Base-by-base conservation (phyloP, 2,113 vertebrate genomes). In the Archilochus colubris region DNA sequence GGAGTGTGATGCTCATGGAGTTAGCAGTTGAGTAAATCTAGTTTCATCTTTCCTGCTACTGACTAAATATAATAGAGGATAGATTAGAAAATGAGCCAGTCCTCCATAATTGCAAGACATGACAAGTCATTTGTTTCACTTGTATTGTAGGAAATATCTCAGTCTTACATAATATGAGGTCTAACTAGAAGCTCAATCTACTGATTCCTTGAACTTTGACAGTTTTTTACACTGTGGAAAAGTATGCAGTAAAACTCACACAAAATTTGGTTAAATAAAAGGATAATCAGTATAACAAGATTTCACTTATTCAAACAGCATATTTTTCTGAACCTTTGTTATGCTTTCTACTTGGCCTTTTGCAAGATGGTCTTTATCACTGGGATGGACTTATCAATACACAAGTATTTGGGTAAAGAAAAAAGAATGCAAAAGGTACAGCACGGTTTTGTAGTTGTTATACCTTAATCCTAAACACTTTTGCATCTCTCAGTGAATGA, bases 391-490 rank as follows among this genome's bases (percentile, higher is more conserved):
- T 70, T 84, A 40, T 75, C 28, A 69, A 43, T 31, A 38, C 21
- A 43, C 58, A 80, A 54, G 8, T 48, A 48, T 2, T 2, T 6
- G 73, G 59, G 40, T 12, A 40, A 33, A 86, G 9, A 50, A 66
- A 38, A 64, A 83, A 76, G 3, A 63, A 91, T 46, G 31, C 25
- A 20, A 68, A 74, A 74, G 22, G 27, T 57, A 77, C 20, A n/a
- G n/a, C 53, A 44, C 20, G 55, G 21, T 72, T 94, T 72, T 89
- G 11, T 73, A 64, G 67, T 27, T 13, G 14, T 88, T 93, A 73
- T 46, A 93, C 67, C 46, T 86, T 93, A 94, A 89, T 89, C 75
- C 43, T 38, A 93, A 83, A 89, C 2, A 14, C 16, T 96, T 89
- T 88, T 66, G n/a, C 54, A 85, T 16, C 44, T 89, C 38, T 57